Evolutionary conservation across 2,797 vertebrate genomes (phyloP), one percentile per base, ranked within the genome.

Genomic region (Halcyon badia): DNA sequence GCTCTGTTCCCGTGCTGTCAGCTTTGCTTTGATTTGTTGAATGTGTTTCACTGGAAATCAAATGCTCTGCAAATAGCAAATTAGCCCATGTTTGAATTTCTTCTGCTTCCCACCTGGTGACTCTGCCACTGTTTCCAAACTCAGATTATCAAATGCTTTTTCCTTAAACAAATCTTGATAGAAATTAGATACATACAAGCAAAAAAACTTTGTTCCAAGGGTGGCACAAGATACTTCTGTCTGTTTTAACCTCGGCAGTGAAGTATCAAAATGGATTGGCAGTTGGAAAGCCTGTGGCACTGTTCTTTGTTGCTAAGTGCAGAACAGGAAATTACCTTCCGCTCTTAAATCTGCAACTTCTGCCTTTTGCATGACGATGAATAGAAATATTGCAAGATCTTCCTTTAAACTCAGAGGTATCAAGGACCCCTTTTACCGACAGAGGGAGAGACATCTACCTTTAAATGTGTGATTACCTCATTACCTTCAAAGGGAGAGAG

Each of bases 241-340:
- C 58, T 60, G 66, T 56, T 93, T 95, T 89, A 92, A 92, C 81
- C 90, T 94, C 84, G 88, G 73, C 90, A 80, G 60, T 49, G 75
- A 87, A 89, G 66, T 18, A 77, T 20, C 70, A 90, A n/a, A 87
- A 84, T 57, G 68, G 57, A 85, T 75, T 71, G 48, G 64, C 42
- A 83, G n/a, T n/a, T 80, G 79, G 81, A 80, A 82, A 92, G 78
- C 87, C 83, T 62, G 15, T 0, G 1, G 90, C 94, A 61, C 60
- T 90, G 2, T 66, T 88, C 77, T 89, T 80, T 91, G 75, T 58
- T 80, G 41, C 87, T 85, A 79, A 83, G 49, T 2, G 0, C 81
- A 80, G 90, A 77, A 54, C 37, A 52, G 81, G 66, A 92, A 94
- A 95, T 84, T 81, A 79, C 77, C 72, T 94, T 94, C 72, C 44